Percentiles rank a stretch among this genome's conserved stretches.
Conservation (phyloP, 2,888 invertebrate genomes). For the Odontomyia ornata region DNA sequence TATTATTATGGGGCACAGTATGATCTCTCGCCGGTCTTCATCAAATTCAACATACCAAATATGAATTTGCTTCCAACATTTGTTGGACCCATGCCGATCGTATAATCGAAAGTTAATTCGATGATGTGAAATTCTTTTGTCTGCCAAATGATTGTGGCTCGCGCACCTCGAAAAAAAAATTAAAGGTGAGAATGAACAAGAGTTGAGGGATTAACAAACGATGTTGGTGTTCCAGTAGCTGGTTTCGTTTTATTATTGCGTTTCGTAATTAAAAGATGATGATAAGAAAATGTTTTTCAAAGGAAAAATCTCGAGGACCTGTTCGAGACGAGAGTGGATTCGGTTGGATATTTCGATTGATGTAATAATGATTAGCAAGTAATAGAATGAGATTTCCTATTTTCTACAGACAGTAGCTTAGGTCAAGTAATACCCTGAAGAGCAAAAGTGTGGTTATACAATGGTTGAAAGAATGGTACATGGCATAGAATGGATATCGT, state of each 20-base stretch:
- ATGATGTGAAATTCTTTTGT: conserved; percentile 45
- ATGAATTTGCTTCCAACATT: conserved; percentile 32
- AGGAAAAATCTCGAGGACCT: neutral
- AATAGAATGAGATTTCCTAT: neutral
- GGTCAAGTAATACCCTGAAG: neutral
- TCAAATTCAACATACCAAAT: neutral
- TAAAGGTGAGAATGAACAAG: neutral
- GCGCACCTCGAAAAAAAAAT: neutral
- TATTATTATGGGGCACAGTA: conserved; percentile 20
- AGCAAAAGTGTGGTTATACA: conserved; percentile 1
- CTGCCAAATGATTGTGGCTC: neutral
- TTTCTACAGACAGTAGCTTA: neutral
- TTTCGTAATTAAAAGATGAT: conserved; percentile 46
- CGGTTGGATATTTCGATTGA: neutral
- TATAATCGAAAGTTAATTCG: conserved; percentile 44
- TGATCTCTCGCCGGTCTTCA: neutral
- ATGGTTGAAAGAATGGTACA: conserved; percentile 8
- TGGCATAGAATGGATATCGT: neutral
- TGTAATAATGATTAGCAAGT: conserved; percentile 30
- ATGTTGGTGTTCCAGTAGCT: conserved; percentile 44
- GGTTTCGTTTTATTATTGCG: conserved; percentile 33
- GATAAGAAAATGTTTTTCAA: neutral
- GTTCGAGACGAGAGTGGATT: neutral
- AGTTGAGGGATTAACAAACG: conserved; percentile 2
- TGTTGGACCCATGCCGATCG: conserved; percentile 39